Evolutionary conservation across 2,113 vertebrate genomes (phyloP).

Genomic region (Lampris incognitus): DNA sequence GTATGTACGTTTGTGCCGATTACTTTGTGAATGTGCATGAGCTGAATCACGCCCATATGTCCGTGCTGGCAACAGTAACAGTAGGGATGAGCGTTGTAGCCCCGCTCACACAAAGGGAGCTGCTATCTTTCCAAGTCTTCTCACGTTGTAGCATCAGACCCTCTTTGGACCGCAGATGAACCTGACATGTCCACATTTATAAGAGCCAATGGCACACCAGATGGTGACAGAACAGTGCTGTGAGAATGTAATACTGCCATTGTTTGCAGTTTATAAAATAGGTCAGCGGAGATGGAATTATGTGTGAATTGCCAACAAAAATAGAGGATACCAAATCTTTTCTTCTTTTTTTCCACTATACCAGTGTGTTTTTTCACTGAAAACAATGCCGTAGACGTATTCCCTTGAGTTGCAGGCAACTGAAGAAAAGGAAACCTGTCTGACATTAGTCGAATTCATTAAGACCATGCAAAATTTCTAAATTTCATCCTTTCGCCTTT

Average conservation of each 20-base stretch:
- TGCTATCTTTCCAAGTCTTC: slow-evolving; percentile 48
- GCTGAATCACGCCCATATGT: slow-evolving; percentile 62
- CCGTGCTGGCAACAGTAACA: slow-evolving; percentile 36
- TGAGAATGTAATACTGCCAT: slow-evolving; percentile 49
- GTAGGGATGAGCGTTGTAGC: slow-evolving; percentile 30
- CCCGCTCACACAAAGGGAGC: slow-evolving; percentile 41
- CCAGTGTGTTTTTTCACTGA: background rate
- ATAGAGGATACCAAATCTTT: slow-evolving; percentile 20
- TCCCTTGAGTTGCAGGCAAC: background rate
- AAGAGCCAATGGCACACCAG: slow-evolving; percentile 48
- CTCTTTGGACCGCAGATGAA: slow-evolving; percentile 51
- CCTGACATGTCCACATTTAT: slow-evolving; percentile 45
- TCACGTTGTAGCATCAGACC: slow-evolving; percentile 45
- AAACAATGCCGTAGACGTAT: background rate
- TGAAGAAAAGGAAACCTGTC: background rate
- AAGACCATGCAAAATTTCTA: background rate
- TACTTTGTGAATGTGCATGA: slow-evolving; percentile 44
- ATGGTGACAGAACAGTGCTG: slow-evolving; percentile 52
- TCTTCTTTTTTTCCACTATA: background rate
- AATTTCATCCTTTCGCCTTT: slow-evolving; percentile 2
- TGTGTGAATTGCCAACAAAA: slow-evolving; percentile 54
- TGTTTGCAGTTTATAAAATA: slow-evolving; percentile 58
- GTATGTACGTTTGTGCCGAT: slow-evolving; percentile 42
- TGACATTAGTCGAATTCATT: background rate
- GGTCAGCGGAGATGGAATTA: slow-evolving; percentile 51